phyloP scores from a whole-genome alignment of 2,113 vertebrate genomes.

The Sterrhoptilus dennistouni region DNA sequence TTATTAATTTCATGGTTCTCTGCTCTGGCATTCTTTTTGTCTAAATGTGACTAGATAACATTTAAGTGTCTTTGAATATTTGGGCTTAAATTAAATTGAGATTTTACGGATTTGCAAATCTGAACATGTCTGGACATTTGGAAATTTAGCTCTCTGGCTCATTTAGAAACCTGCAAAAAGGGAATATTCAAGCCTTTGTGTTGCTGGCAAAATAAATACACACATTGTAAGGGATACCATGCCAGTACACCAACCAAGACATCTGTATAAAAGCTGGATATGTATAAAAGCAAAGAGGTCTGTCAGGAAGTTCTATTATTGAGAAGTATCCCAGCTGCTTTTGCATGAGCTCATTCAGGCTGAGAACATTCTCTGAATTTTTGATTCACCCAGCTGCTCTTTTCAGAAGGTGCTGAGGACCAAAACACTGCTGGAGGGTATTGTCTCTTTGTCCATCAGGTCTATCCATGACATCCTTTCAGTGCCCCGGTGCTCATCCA shows the following conservation, averaged over 20 bases:
- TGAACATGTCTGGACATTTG: neutral
- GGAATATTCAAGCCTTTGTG: neutral
- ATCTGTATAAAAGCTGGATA: neutral
- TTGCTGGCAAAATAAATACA: neutral
- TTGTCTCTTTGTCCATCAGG: neutral
- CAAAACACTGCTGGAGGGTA: neutral
- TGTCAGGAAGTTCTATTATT: neutral
- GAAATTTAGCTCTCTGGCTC: neutral
- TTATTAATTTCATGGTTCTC: neutral
- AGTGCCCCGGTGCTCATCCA: neutral
- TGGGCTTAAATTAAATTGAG: neutral
- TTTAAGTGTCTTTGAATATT: neutral
- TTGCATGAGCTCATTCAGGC: fast-evolving
- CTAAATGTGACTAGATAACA: neutral
- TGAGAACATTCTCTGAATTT: neutral
- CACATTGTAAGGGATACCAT: neutral
- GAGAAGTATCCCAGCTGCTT: neutral
- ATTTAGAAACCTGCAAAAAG: neutral
- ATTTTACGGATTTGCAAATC: neutral
- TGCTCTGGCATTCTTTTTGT: neutral
- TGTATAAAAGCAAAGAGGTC: neutral
- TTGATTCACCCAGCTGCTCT: neutral
- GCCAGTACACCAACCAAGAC: neutral
- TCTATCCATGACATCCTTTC: neutral
- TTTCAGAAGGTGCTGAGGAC: neutral